Conservation (phyloP, 2,888 invertebrate genomes). For the Eumerus sabulonum region DNA sequence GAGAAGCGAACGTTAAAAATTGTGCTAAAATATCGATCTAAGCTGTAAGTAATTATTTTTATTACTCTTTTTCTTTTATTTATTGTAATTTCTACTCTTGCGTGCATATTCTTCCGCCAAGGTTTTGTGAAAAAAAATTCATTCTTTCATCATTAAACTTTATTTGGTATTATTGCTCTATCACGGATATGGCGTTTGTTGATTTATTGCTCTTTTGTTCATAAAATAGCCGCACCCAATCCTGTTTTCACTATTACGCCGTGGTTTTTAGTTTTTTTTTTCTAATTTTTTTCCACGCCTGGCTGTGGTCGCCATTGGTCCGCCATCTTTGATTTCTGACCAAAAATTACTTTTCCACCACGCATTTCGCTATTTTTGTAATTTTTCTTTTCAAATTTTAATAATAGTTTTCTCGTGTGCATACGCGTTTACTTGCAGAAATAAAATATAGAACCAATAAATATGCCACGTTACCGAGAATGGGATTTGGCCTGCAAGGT, state of each 20-base stretch:
- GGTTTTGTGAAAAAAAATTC: too few relatives aligned
- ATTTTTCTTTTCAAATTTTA: not conserved
- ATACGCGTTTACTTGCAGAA: constrained; percentile 26
- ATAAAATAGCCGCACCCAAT: too few relatives aligned
- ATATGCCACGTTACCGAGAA: constrained; percentile 82
- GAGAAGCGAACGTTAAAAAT: constrained; percentile 7
- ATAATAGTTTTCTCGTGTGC: constrained; percentile 6
- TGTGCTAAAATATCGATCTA: not conserved
- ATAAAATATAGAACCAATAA: constrained; percentile 39
- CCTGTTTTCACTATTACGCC: too few relatives aligned
- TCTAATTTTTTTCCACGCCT: not conserved
- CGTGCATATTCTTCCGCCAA: too few relatives aligned
- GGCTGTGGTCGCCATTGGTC: constrained; percentile 25
- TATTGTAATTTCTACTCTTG: too few relatives aligned
- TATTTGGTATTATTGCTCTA: too few relatives aligned
- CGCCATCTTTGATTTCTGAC: constrained; percentile 41
- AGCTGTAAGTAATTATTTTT: constrained; percentile 21
- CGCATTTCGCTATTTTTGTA: constrained; percentile 24
- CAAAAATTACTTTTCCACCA: not conserved
- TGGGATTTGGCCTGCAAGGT: constrained; percentile 93
- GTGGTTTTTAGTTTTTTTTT: not conserved
- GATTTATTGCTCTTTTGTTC: not conserved
- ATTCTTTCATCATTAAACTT: too few relatives aligned
- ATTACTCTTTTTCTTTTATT: too few relatives aligned
- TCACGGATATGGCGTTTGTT: too few relatives aligned